A percentile compares a stretch with the other conserved stretches of the same genome.
Evolutionary conservation across 1,140 invertebrate genomes (phyloP).

Genomic region (Capitella teleta): DNA sequence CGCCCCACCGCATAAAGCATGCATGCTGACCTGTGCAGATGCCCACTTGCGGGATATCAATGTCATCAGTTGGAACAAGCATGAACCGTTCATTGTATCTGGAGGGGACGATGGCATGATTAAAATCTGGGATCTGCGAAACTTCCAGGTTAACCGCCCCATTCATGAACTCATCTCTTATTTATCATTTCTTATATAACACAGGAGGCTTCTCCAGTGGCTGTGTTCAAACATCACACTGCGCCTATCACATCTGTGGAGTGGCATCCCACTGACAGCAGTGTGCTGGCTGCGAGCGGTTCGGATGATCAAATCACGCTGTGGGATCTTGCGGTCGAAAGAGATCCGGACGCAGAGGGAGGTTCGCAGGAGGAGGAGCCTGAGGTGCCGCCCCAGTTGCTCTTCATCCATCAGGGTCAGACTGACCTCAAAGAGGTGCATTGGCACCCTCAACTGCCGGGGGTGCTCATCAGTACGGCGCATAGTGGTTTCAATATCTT

Average conservation of each 20-base stretch:
- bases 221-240: constrained; percentile 85
- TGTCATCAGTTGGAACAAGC: constrained; percentile 92
- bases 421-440: constrained; percentile 96
- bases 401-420: constrained; percentile 98
- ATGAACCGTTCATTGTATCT: constrained; percentile 75
- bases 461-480: constrained; percentile 87
- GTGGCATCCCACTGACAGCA: constrained; percentile 87
- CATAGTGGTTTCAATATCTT: constrained; percentile 93
- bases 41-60: constrained; percentile 90
- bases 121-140: constrained; percentile 89
- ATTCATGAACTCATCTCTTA: not conserved
- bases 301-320: constrained; percentile 92
- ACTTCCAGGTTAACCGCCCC: constrained; percentile 56
- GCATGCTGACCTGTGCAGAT: constrained; percentile 76
- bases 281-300: constrained; percentile 84
- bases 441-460: constrained; percentile 92
- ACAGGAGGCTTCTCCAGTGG: constrained; percentile 59
- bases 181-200: not conserved
- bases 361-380: constrained; percentile 40
- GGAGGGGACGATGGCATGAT: constrained; percentile 92
- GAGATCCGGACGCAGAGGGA: constrained; percentile 45
- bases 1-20: constrained; percentile 70
- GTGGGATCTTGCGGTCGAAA: constrained; percentile 92
- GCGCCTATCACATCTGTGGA: constrained; percentile 88
- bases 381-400: constrained; percentile 81